Percentiles rank a stretch among this genome's conserved stretches.
Evolutionary conservation across 2,888 invertebrate species (phyloP).

Genomic region (Hesperia comma): DNA sequence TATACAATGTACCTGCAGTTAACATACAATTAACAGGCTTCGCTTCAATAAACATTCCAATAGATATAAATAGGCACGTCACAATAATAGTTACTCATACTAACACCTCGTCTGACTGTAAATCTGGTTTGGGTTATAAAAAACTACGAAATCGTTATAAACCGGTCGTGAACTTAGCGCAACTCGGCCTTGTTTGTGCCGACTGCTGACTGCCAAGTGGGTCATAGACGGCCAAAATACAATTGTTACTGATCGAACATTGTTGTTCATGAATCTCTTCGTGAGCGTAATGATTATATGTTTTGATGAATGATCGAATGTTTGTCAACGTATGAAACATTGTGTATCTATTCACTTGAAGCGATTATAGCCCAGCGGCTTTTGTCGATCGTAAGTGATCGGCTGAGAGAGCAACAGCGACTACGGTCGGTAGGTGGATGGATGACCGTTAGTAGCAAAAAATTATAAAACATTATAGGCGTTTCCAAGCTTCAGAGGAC

Average conservation of each 20-base stretch:
- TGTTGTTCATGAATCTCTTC: not conserved
- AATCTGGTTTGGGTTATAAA: constrained; percentile 26
- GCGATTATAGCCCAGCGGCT: too few relatives aligned
- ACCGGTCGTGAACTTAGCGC: constrained; percentile 53
- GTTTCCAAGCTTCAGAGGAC: too few relatives aligned
- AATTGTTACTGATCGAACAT: constrained; percentile 14
- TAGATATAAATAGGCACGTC: constrained; percentile 14
- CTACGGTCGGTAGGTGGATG: too few relatives aligned
- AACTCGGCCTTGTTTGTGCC: constrained; percentile 26
- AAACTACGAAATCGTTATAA: constrained; percentile 13
- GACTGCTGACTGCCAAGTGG: constrained; percentile 37
- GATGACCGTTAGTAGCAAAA: too few relatives aligned
- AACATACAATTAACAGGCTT: not conserved
- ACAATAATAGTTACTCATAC: constrained; percentile 13
- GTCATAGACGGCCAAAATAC: constrained; percentile 37
- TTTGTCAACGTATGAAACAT: not conserved
- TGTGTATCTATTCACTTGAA: too few relatives aligned
- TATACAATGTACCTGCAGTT: too few relatives aligned
- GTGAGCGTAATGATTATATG: not conserved
- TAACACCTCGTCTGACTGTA: not conserved
- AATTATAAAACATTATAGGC: too few relatives aligned
- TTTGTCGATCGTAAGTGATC: too few relatives aligned
- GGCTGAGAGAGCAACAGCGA: too few relatives aligned
- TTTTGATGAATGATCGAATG: not conserved
- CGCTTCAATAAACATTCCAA: constrained; percentile 11